These are phyloP conservation scores for Protobothrops mucrosquamatus DNA, from an alignment of 2,113 vertebrate species.

Conservation along the genomic window DNA sequence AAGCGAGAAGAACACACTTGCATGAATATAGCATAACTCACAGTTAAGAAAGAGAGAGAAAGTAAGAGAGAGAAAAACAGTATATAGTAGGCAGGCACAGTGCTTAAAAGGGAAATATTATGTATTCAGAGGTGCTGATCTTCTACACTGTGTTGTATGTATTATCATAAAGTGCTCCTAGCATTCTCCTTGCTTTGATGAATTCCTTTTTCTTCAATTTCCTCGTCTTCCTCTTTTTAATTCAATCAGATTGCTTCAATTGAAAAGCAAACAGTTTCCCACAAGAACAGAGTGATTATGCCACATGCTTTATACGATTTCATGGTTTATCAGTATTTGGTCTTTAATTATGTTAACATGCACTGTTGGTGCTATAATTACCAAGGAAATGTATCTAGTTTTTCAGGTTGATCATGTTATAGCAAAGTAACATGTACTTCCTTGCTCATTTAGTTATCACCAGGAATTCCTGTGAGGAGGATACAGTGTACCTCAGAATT, in stretches of 20 bases:
- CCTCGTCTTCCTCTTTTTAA: not conserved
- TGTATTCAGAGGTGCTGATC: not conserved
- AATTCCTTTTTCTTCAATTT: conserved; percentile 7
- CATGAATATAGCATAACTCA: conserved; percentile 22
- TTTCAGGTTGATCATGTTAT: not conserved
- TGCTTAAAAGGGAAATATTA: conserved; percentile 22
- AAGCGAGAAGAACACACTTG: conserved; percentile 41
- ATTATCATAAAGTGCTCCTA: not conserved
- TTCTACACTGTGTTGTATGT: conserved; percentile 7
- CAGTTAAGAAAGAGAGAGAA: conserved; percentile 8
- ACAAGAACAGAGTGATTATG: conserved; percentile 9
- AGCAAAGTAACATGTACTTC: not conserved
- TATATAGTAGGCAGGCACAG: conserved; percentile 13
- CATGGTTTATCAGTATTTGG: conserved; percentile 15
- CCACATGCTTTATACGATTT: not conserved
- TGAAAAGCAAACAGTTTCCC: not conserved
- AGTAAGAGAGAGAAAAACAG: conserved; percentile 8
- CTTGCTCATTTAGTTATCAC: not conserved
- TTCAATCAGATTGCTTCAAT: conserved; percentile 21
- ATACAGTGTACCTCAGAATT: not conserved
- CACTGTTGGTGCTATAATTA: conserved; percentile 1
- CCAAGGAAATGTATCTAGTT: not conserved
- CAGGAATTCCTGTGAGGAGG: not conserved
- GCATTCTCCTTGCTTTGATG: conserved; percentile 6
- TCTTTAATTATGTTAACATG: conserved; percentile 10